Evolutionary conservation across 2,888 invertebrate genomes (phyloP), one percentile per base, ranked within the genome.

Genomic region (Magallana nippona): DNA sequence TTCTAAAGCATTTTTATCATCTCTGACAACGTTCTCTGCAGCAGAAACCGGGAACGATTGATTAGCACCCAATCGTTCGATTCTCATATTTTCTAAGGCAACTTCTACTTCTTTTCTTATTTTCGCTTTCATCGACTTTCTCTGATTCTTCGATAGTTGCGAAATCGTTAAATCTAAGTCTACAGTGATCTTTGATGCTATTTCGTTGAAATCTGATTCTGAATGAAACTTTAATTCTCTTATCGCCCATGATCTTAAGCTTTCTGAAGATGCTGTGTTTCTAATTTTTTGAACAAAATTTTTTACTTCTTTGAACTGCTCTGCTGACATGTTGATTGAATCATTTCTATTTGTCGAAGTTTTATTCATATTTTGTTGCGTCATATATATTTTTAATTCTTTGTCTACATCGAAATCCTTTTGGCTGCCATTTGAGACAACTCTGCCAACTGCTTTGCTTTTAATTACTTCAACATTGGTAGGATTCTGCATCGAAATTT

Each of bases 101-200:
- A 71, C 19, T 55, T 82, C 71, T 10, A 82, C 27, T 82, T 82
- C 82, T 82, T 82, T 82, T 8, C 77, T 32, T 15, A 82, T 10
- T 55, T 56, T 63, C 10, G 63, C 55, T 55, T 71, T 82, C 19
- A 60, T n/a, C 55, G 82, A 15, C 55, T 82, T 82, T 17, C 82
- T 63, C 56, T 71, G 82, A 71, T 32, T 17, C 22, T 82, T 82
- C 11, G 82, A 71, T 56, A 82, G 22, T 13, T 58, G 17, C 8
- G 71, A 10, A n/a, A 82, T 55, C 13, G 71, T 71, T n/a, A 56
- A 10, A 44, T 82, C 17, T 10, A 82, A 22, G 27, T 82, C 17
- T 19, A 55, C 19, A 17, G 32, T 22, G n/a, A 55, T 55, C 17
- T 55, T 2, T 44, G 63, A 19, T 22, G 22, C 71, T 19, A 63